phyloP scores from a whole-genome alignment of 2,888 invertebrate species.

The Apoda limacodes region DNA sequence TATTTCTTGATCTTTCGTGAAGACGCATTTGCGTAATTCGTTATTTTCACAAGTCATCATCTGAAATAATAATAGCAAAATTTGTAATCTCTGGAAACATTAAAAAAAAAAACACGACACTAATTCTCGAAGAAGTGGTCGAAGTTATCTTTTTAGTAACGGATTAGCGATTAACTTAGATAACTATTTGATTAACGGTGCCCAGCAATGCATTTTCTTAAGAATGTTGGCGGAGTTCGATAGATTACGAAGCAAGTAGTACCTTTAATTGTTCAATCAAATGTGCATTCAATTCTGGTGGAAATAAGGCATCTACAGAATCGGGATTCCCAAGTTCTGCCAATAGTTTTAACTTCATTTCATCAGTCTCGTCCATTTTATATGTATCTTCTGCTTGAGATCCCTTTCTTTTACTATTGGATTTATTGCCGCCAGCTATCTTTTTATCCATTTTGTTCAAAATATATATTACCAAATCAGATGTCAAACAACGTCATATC shows the following conservation, averaged over 20 bases:
- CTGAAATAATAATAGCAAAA: slow-evolving; percentile 31
- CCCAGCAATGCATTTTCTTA: too few species aligned
- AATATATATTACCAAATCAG: too few species aligned
- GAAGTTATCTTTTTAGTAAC: too few species aligned
- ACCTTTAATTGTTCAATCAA: slow-evolving; percentile 72
- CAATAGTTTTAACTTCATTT: slow-evolving; percentile 61
- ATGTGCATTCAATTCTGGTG: slow-evolving; percentile 72
- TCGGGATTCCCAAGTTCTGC: slow-evolving; percentile 43
- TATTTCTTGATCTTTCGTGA: slow-evolving; percentile 55
- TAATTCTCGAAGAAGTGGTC: too few species aligned
- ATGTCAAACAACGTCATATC: too few species aligned
- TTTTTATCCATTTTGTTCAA: slow-evolving; percentile 29
- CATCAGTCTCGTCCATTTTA: slow-evolving; percentile 63
- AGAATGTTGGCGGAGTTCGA: too few species aligned
- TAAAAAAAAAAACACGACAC: too few species aligned
- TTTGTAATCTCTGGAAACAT: too few species aligned
- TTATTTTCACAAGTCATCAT: slow-evolving; percentile 68
- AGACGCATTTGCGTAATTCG: slow-evolving; percentile 60
- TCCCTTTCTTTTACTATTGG: slow-evolving; percentile 40
- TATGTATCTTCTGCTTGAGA: slow-evolving; percentile 34
- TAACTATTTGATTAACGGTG: too few species aligned
- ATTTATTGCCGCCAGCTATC: slow-evolving; percentile 18
- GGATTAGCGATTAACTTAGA: too few species aligned
- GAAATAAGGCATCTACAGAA: slow-evolving; percentile 63
- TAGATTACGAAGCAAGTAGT: too few species aligned